A percentile compares a stretch with the other conserved stretches of the same genome.
Evolutionary conservation across 2,113 vertebrate species (phyloP).

Genomic region (Glaucomys volans): DNA sequence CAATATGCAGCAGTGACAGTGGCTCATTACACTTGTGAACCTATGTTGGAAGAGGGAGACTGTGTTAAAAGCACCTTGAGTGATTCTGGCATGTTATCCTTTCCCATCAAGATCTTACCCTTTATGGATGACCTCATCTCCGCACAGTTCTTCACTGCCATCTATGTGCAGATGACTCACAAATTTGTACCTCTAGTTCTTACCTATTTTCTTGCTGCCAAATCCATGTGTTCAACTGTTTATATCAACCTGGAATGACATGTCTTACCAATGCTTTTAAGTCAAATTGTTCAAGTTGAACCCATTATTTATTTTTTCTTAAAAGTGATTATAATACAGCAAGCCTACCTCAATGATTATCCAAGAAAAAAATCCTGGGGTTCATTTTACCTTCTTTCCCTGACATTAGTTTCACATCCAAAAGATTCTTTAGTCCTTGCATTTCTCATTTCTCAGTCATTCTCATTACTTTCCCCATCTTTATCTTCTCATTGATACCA

Average conservation of each 20-base stretch:
- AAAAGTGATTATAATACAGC: neutral
- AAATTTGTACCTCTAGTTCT: neutral
- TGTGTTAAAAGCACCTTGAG: neutral
- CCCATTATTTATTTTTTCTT: neutral
- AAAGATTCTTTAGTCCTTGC: neutral
- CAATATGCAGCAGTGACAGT: rapidly evolving
- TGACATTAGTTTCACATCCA: neutral
- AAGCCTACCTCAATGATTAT: neutral
- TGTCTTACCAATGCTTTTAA: neutral
- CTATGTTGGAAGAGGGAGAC: neutral
- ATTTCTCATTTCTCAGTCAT: neutral
- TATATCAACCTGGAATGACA: neutral
- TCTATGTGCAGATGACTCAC: neutral
- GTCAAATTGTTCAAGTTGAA: neutral
- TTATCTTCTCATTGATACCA: neutral
- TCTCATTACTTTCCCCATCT: neutral
- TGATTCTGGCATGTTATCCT: neutral
- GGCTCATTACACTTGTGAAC: neutral
- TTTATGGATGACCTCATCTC: neutral
- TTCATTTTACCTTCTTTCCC: neutral
- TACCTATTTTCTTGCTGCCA: neutral
- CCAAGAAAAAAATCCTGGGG: neutral
- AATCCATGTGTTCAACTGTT: neutral
- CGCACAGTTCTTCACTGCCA: neutral
- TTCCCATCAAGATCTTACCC: neutral